Percentiles rank a stretch among this genome's conserved stretches.
Evolutionary conservation across 2,113 vertebrate genomes (phyloP).

Genomic region (Podiceps cristatus): DNA sequence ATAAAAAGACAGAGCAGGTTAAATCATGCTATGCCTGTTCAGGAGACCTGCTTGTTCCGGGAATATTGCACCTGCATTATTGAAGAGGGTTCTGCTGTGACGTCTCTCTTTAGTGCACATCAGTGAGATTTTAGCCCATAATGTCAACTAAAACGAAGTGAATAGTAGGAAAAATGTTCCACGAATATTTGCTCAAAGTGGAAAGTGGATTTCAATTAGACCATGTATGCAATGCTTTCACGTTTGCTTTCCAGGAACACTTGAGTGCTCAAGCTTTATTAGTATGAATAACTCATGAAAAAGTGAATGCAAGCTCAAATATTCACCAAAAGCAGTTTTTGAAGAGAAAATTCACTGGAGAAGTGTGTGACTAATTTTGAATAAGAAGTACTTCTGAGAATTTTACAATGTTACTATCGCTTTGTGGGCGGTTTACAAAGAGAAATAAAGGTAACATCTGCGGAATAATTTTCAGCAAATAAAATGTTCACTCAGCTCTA

Average conservation of each 20-base stretch:
- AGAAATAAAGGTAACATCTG: slow-evolving; percentile 14
- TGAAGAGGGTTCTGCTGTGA: slow-evolving; percentile 38
- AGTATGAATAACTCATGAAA: slow-evolving; percentile 66
- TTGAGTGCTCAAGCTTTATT: slow-evolving; percentile 68
- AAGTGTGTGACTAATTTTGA: slow-evolving; percentile 43
- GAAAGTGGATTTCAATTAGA: slow-evolving; percentile 73
- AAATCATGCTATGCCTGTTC: not conserved
- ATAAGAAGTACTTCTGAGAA: slow-evolving; percentile 40
- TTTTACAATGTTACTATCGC: slow-evolving; percentile 28
- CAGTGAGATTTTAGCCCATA: slow-evolving; percentile 59
- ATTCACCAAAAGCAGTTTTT: slow-evolving; percentile 54
- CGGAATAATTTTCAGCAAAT: slow-evolving; percentile 10
- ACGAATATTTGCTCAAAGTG: slow-evolving; percentile 33
- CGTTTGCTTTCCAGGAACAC: slow-evolving; percentile 63
- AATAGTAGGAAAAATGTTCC: slow-evolving; percentile 60
- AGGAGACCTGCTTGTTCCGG: not conserved
- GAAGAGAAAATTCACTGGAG: slow-evolving; percentile 35
- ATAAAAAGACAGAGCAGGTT: not conserved
- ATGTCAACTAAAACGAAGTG: slow-evolving; percentile 43
- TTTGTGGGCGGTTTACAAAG: not conserved
- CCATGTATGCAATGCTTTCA: slow-evolving; percentile 64
- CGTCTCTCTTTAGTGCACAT: slow-evolving; percentile 49
- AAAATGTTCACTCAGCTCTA: not conserved
- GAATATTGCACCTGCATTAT: slow-evolving; percentile 58
- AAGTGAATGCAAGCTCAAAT: slow-evolving; percentile 53